These are phyloP conservation scores for Vollenhovia emeryi DNA, from an alignment of 1,140 invertebrate genomes.

Conservation along the genomic window DNA sequence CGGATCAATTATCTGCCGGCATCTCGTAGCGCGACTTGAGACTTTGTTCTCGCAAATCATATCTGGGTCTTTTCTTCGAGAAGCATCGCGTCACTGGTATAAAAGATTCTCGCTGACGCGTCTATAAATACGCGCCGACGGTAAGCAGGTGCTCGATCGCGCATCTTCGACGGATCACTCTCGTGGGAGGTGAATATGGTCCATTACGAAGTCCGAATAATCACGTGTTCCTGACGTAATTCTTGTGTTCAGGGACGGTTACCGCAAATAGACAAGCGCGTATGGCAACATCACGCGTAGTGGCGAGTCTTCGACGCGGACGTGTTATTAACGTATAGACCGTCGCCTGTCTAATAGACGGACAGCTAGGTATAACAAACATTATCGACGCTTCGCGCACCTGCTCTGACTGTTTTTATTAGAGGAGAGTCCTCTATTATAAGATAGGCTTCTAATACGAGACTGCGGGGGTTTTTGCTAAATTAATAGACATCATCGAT, in stretches of 20 bases:
- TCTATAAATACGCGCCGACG: conserved; percentile 1
- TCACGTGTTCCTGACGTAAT: conserved; percentile 65
- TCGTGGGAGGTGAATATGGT: conserved; percentile 70
- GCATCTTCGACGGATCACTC: conserved; percentile 36
- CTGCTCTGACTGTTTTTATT: neutral
- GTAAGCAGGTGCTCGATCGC: conserved; percentile 45
- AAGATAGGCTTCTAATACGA: too few species aligned
- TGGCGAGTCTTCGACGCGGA: conserved; percentile 47
- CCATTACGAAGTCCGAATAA: conserved; percentile 61
- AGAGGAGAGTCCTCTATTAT: too few species aligned
- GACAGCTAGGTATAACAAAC: neutral
- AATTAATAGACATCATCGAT: too few species aligned
- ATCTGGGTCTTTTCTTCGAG: neutral
- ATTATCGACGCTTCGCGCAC: neutral
- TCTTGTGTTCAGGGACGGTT: conserved; percentile 63
- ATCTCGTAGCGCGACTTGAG: neutral
- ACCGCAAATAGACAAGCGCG: conserved; percentile 67
- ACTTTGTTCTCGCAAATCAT: neutral
- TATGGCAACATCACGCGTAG: conserved; percentile 39
- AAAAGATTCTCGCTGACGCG: neutral
- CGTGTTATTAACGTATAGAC: conserved; percentile 20
- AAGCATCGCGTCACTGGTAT: neutral
- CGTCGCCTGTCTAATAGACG: neutral
- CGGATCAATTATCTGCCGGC: neutral
- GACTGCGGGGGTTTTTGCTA: too few species aligned